These are phyloP conservation scores for Athripsodes cinereus DNA, from an alignment of 2,888 invertebrate genomes.

Conservation along the genomic window DNA sequence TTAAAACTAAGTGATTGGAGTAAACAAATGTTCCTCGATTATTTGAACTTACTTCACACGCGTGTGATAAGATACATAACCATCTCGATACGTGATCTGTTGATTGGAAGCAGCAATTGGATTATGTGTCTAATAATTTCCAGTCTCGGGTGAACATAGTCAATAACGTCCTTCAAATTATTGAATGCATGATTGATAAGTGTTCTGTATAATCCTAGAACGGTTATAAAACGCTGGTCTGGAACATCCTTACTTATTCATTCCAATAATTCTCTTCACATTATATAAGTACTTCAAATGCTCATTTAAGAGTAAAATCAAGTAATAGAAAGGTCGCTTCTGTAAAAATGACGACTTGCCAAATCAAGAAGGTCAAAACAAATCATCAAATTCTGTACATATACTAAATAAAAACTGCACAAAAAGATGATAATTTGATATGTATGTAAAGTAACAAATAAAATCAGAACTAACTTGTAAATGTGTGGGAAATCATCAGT, in stretches of 20 bases:
- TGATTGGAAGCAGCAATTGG: too few relatives aligned
- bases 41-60: background rate
- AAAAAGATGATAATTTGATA: slow-evolving; percentile 18
- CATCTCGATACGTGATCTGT: background rate
- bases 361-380: background rate
- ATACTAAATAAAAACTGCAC: background rate
- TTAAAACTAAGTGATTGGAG: too few relatives aligned
- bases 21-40: background rate
- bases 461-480: slow-evolving; percentile 73
- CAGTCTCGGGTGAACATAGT: too few relatives aligned
- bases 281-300: background rate
- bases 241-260: too few relatives aligned
- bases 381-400: background rate
- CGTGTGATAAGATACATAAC: background rate
- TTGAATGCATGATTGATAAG: too few relatives aligned
- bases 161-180: too few relatives aligned
- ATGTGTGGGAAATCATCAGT: slow-evolving; percentile 73
- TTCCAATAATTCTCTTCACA: too few relatives aligned
- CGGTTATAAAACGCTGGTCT: too few relatives aligned
- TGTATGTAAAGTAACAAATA: background rate
- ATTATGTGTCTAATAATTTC: too few relatives aligned
- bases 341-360: background rate
- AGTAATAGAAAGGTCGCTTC: background rate
- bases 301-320: background rate
- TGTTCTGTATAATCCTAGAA: too few relatives aligned